A percentile compares a stretch with the other conserved stretches of the same genome.
phyloP scores from a whole-genome alignment of 1,140 invertebrate species.

The Rhopalosiphum padi region DNA sequence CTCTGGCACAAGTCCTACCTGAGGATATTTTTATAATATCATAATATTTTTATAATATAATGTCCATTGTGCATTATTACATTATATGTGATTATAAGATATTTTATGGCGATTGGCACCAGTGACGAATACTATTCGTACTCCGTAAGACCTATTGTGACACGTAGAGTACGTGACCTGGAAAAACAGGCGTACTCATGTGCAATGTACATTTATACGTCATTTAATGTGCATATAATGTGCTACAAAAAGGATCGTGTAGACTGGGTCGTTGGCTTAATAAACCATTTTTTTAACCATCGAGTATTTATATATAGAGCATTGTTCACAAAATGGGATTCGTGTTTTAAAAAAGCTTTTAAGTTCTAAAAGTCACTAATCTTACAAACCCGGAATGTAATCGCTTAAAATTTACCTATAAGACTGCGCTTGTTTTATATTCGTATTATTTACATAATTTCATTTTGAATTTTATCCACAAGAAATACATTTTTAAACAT shows the following conservation, averaged over 20 bases:
- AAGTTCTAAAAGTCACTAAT: conserved; percentile 5
- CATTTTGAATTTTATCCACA: background rate
- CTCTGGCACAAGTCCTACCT: background rate
- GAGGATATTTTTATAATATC: background rate
- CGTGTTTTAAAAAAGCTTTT: background rate
- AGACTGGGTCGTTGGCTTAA: background rate
- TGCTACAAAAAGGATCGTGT: background rate
- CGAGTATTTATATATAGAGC: background rate
- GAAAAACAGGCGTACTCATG: background rate
- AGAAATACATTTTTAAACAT: background rate
- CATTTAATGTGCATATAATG: background rate
- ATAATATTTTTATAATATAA: background rate
- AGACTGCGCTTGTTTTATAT: background rate
- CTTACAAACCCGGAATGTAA: background rate
- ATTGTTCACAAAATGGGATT: background rate
- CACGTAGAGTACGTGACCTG: background rate
- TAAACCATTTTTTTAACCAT: conserved; percentile 1
- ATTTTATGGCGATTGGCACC: background rate
- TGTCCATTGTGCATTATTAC: too few relatives aligned
- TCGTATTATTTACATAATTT: background rate
- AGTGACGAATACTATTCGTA: background rate
- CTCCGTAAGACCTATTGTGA: background rate
- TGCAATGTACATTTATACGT: background rate
- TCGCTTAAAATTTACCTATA: background rate
- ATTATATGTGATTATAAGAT: background rate